Evolutionary conservation across 2,888 invertebrate species (phyloP).

Genomic region (Argynnis bischoffii): DNA sequence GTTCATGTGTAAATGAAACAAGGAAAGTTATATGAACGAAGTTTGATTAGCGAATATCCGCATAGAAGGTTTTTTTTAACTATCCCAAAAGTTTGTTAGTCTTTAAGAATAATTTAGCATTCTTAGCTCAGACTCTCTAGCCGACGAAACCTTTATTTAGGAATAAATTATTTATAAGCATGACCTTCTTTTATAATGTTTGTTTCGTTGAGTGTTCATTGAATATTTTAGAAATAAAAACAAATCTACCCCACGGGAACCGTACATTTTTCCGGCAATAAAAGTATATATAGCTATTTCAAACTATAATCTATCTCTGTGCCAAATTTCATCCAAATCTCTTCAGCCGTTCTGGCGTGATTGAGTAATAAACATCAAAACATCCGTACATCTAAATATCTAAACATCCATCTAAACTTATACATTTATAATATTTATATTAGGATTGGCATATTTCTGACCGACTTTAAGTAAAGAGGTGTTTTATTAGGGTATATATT

Average conservation of each 20-base stretch:
- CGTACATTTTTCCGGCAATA: too few relatives aligned
- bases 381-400: too few relatives aligned
- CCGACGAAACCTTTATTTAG: slow-evolving; percentile 4
- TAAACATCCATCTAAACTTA: too few relatives aligned
- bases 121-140: slow-evolving; percentile 12
- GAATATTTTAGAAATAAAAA: neutral
- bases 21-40: slow-evolving; percentile 71
- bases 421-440: too few relatives aligned
- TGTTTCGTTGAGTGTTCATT: slow-evolving; percentile 5
- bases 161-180: slow-evolving; percentile 18
- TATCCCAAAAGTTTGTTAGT: slow-evolving; percentile 15
- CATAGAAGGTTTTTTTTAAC: slow-evolving; percentile 44
- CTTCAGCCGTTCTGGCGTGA: too few relatives aligned
- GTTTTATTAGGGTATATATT: too few relatives aligned
- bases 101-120: slow-evolving; percentile 11
- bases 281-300: too few relatives aligned
- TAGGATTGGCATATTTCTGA: neutral
- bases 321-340: too few relatives aligned
- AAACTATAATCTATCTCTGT: too few relatives aligned
- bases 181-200: slow-evolving; percentile 2
- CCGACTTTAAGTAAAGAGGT: too few relatives aligned
- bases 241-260: too few relatives aligned
- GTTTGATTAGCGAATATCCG: slow-evolving; percentile 67
- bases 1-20: slow-evolving; percentile 63
- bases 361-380: too few relatives aligned